Conservation (phyloP, 64 coral and sea anemone genomes). For the Montipora foliosa region DNA sequence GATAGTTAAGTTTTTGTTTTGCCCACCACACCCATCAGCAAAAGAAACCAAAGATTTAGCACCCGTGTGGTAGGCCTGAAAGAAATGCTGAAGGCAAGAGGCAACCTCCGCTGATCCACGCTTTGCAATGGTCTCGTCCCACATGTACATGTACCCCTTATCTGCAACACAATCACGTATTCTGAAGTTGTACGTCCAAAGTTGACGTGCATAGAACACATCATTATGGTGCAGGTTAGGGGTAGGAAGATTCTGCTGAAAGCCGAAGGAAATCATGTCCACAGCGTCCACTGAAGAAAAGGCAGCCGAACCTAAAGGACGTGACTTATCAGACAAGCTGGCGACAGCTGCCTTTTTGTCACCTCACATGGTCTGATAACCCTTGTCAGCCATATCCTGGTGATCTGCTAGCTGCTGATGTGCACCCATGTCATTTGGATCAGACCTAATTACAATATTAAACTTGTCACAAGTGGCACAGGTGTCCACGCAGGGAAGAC, state of each 20-base stretch:
- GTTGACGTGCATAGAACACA: constrained; percentile 44
- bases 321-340: too few relatives aligned
- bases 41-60: constrained; percentile 1
- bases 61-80: not conserved
- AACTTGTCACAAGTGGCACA: constrained; percentile 5
- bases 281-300: not conserved
- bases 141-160: constrained; percentile 36
- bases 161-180: constrained; percentile 56
- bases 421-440: not conserved
- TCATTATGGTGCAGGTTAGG: not conserved
- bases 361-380: not conserved
- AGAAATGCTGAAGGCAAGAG: not conserved
- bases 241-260: constrained; percentile 57
- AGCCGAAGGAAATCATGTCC: constrained; percentile 37
- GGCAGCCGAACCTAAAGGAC: too few relatives aligned
- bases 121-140: constrained; percentile 17
- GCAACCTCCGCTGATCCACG: not conserved
- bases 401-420: not conserved
- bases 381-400: too few relatives aligned
- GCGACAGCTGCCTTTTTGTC: too few relatives aligned
- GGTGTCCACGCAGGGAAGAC: not conserved
- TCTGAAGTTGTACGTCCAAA: constrained; percentile 61
- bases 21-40: constrained; percentile 37
- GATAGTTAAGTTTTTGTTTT: not conserved
- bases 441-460: not conserved